Base-by-base conservation (phyloP, 2,113 vertebrate genomes). In the Pygoscelis adeliae region DNA sequence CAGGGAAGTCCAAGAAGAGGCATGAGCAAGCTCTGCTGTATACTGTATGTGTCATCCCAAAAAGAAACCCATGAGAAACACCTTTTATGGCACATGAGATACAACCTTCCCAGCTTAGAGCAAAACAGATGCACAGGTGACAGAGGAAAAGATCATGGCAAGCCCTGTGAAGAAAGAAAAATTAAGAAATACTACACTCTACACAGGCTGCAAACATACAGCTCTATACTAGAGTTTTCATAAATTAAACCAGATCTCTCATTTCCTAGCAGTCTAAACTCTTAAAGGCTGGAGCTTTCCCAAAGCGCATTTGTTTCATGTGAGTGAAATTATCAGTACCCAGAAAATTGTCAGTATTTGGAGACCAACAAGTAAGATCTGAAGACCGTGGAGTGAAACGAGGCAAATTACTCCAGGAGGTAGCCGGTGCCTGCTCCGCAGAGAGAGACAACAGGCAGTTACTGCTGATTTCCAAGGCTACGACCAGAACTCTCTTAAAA, bases 401-500 rank as follows among this genome's bases (percentile, higher is more conserved):
- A 69, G 25, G 53, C 10, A 46, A 84, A 66, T 46, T 42, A 55
- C 38, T 71, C 46, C 11, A 58, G 29, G 17, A 80, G 25, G 76
- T 4, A 85, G 26, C 20, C 1, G 1, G 22, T 69, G 29, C 8
- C 49, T 42, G 47, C 47, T 76, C 53, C 0, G 0, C 58, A 91
- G 44, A 83, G 53, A 56, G 15, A 80, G 62, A 52, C 0, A 2
- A 65, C 50, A 90, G 25, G 27, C 1, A 11, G 34, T 38, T 21
- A 47, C 29, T 2, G 10, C n/a, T 38, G n/a, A 76, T 77, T 83
- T 72, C 27, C 36, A 47, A 89, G 36, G 66, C 22, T 83, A 67
- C 2, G 1, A 32, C 14, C 29, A 73, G 21, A 23, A 32, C 16
- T 26, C 17, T 42, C 40, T 44, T 46, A 71, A 78, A 72, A 85